These are phyloP conservation scores for Drosophila paranaensis DNA, from an alignment of 2,888 invertebrate genomes.

Conservation along the genomic window DNA sequence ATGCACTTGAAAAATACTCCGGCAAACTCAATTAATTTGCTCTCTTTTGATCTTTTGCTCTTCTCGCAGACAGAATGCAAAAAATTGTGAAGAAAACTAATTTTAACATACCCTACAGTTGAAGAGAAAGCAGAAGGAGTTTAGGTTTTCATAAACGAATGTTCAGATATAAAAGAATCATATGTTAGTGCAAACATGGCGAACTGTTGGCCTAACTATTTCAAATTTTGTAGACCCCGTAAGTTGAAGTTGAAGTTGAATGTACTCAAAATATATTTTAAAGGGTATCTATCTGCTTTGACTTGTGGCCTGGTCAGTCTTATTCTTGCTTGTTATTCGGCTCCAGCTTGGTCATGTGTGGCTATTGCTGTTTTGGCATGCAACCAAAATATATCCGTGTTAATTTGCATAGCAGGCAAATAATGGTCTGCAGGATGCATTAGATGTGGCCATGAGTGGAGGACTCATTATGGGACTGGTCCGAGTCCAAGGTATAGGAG, in stretches of 20 bases:
- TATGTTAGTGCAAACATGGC: too few relatives aligned
- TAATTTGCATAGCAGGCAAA: slow-evolving; percentile 60
- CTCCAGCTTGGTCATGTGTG: slow-evolving; percentile 9
- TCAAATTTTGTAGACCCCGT: too few relatives aligned
- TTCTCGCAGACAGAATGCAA: slow-evolving; percentile 3
- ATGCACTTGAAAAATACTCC: slow-evolving; percentile 9
- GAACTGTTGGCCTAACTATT: too few relatives aligned
- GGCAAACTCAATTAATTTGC: slow-evolving; percentile 30
- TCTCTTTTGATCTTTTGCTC: slow-evolving; percentile 23
- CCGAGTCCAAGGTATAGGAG: slow-evolving; percentile 5
- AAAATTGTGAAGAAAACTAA: slow-evolving; percentile 25
- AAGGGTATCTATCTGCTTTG: neutral
- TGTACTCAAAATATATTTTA: too few relatives aligned
- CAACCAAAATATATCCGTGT: slow-evolving; percentile 20
- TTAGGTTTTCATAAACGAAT: neutral
- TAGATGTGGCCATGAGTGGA: slow-evolving; percentile 5
- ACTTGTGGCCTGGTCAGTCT: neutral
- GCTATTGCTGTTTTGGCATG: slow-evolving; percentile 15
- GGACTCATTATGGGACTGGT: slow-evolving; percentile 47
- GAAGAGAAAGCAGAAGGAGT: too few relatives aligned
- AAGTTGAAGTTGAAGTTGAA: too few relatives aligned
- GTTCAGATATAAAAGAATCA: too few relatives aligned
- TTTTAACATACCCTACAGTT: neutral
- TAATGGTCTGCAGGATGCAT: slow-evolving; percentile 23
- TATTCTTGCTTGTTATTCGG: neutral